phyloP scores from a whole-genome alignment of 2,113 vertebrate genomes.

The Eptatretus burgeri region DNA sequence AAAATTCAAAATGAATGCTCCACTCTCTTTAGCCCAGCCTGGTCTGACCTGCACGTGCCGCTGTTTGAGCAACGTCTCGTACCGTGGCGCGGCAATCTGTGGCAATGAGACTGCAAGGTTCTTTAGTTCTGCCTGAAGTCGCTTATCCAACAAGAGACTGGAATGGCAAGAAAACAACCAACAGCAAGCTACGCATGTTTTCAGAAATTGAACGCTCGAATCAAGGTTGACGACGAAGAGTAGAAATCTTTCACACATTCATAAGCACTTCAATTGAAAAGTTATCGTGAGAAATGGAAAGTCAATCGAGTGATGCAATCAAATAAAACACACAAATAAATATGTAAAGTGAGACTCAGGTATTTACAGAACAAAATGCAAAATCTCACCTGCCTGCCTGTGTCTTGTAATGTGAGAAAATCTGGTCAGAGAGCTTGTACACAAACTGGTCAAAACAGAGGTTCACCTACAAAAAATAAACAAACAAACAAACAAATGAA shows the following conservation, averaged over 20 bases:
- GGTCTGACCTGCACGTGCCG: conserved; percentile 43
- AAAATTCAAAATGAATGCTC: not conserved
- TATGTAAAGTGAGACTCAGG: no score
- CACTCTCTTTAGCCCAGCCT: not conserved
- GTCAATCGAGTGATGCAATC: no score
- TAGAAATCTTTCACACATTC: no score
- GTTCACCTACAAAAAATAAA: conserved; percentile 36
- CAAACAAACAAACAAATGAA: no score
- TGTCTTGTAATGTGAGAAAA: conserved; percentile 52
- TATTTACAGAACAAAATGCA: no score
- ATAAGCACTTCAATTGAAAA: no score
- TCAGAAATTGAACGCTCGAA: no score
- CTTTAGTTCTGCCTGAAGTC: conserved; percentile 43
- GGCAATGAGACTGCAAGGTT: conserved; percentile 39
- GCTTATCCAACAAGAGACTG: conserved; percentile 45
- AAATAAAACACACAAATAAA: no score
- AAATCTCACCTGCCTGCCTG: conserved; percentile 35
- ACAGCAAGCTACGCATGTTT: no score
- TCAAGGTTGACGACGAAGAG: no score
- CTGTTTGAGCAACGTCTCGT: conserved; percentile 43
- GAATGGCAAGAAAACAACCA: not conserved
- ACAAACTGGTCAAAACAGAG: conserved; percentile 62
- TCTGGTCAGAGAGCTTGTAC: conserved; percentile 54
- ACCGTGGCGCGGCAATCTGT: conserved; percentile 34
- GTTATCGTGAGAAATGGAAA: no score